Percentiles rank a stretch among this genome's conserved stretches.
Conservation (phyloP, 2,797 vertebrate genomes). For the Phoxinus dragarum region DNA sequence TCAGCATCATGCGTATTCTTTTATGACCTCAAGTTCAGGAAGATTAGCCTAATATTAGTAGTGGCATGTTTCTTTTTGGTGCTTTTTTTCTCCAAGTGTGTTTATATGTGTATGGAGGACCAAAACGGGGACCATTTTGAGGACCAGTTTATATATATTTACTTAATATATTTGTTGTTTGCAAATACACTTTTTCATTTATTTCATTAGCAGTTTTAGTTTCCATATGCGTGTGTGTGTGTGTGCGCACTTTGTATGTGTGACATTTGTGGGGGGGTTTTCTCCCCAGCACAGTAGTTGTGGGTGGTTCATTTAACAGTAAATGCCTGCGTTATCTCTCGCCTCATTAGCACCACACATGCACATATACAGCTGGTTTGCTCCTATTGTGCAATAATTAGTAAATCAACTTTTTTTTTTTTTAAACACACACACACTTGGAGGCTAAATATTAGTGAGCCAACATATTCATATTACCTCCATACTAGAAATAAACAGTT, state of each 20-base stretch:
- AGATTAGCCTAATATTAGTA: neutral
- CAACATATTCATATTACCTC: conserved; percentile 50
- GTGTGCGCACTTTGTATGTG: neutral
- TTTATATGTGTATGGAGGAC: neutral
- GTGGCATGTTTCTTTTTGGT: no score
- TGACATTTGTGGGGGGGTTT: neutral
- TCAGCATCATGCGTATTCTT: neutral
- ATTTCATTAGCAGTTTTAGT: no score
- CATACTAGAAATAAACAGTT: conserved; percentile 47
- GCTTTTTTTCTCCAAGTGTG: no score
- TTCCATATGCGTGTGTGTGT: neutral
- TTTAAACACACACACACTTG: conserved; percentile 1
- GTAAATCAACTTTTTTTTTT: conserved; percentile 14
- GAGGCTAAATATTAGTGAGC: conserved; percentile 20
- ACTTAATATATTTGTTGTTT: neutral
- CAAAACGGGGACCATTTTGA: neutral
- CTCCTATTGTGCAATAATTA: conserved; percentile 39
- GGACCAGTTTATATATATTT: no score
- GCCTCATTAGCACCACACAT: conserved; percentile 42
- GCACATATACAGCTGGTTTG: conserved; percentile 29
- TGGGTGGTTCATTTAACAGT: conserved; percentile 30
- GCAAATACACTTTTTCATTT: neutral
- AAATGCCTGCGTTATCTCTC: conserved; percentile 32
- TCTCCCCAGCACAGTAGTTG: neutral
- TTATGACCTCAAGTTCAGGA: neutral